Evolutionary conservation across 2,797 vertebrate species (phyloP).

Genomic region (Danio aesculapii): DNA sequence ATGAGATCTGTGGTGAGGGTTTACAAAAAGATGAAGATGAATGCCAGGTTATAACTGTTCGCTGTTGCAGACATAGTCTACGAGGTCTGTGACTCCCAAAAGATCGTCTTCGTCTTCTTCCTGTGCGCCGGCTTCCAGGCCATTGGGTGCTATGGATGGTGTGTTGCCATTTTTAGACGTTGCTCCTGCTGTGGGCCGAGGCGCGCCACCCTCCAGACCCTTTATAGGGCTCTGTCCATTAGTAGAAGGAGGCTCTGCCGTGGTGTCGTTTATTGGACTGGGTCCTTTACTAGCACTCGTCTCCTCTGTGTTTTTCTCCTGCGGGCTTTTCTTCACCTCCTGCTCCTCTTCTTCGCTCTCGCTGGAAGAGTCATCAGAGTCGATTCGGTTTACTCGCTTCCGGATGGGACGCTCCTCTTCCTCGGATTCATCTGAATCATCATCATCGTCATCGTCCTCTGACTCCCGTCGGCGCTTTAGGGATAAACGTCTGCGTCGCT

Average conservation of each 20-base stretch:
- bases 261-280: constrained; percentile 84
- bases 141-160: constrained; percentile 83
- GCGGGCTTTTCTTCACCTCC: constrained; percentile 67
- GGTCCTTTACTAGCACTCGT: constrained; percentile 85
- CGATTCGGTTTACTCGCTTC: constrained; percentile 92
- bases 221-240: constrained; percentile 92
- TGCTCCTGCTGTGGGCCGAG: constrained; percentile 66
- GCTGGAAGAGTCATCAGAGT: constrained; percentile 85
- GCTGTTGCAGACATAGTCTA: constrained; percentile 99
- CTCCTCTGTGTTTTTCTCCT: constrained; percentile 77
- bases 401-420: constrained; percentile 85
- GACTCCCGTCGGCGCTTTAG: constrained; percentile 85
- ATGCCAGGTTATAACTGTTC: constrained; percentile 89
- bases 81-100: constrained; percentile 97
- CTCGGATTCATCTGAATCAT: constrained; percentile 83
- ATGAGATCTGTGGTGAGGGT: constrained; percentile 38
- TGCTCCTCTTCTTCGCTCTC: constrained; percentile 80
- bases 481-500: constrained; percentile 67
- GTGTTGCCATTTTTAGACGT: constrained; percentile 81
- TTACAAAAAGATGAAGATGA: constrained; percentile 66
- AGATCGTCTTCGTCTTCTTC: constrained; percentile 98
- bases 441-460: constrained; percentile 85
- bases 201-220: constrained; percentile 84
- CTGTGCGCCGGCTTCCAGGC: constrained; percentile 84
- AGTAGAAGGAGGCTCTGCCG: constrained; percentile 85